Base-by-base conservation (phyloP, 1,140 invertebrate species). In the Hesperophylax magnus region DNA sequence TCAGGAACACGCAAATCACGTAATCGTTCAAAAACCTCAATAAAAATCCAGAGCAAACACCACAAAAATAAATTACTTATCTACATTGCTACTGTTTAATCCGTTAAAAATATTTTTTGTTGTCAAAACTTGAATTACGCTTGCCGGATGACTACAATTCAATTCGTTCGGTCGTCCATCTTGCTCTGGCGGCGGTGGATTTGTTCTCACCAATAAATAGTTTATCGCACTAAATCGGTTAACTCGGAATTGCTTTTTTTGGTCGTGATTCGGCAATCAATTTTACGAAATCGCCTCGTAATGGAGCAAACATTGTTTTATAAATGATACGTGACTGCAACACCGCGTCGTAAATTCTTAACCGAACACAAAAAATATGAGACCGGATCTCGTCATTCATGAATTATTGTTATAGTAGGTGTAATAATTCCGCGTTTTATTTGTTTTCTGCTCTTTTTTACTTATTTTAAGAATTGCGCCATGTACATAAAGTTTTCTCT, bases 191-290 rank as follows among this genome's bases (percentile, higher is more conserved):
- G 67, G 34, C 61, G 61, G 63, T 15, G 54, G 76, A 17, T 52
- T n/a, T 63, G 77, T 79, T 79, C 77, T 61, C 77, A 79, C 77
- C 77, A 71, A 71, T 79, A 79, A 71, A 79, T 79, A 79, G 52
- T 79, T 69, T 69, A 79, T 79, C 63, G 52, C 63, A 71, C 63
- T 71, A 69, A 79, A 79, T 79, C 65, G 53, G 77, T 75, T 75
- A 58, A 75, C 53, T 75, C 71, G 11, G 54, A 75, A 75, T 75
- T 75, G 71, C 56, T 61, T 77, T 77, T 75, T 77, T 77, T 77
- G 34, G 31, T 61, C 56, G 60, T 77, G 56, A 77, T 75, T 77
- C 75, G 58, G 60, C 75, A 61, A 77, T 77, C 60, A 77, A 77
- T 77, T 77, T 77, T 77, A 60, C 60, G 75, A 77, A 77, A 77